A percentile compares a stretch with the other conserved stretches of the same genome.
phyloP scores from a whole-genome alignment of 2,797 vertebrate genomes.

The Xenops minutus region DNA sequence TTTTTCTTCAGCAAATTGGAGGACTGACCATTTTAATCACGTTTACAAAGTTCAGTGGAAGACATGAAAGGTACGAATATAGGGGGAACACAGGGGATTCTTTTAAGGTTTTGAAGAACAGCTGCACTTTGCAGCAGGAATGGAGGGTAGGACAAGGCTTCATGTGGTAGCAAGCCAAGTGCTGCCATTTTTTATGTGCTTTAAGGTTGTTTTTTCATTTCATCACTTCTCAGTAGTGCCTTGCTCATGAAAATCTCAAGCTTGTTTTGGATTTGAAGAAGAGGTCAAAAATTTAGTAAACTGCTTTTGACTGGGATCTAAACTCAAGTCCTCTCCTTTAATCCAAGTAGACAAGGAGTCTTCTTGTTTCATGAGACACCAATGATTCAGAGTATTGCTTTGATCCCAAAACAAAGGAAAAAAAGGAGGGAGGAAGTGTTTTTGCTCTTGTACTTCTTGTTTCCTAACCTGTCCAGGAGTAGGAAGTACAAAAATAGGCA shows the following conservation, averaged over 20 bases:
- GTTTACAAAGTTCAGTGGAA: neutral
- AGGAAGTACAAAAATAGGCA: neutral
- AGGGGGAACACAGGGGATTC: neutral
- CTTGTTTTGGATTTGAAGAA: neutral
- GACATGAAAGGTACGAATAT: neutral
- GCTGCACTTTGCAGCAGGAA: neutral
- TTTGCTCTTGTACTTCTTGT: neutral
- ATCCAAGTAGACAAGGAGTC: fast-evolving
- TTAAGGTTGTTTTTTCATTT: neutral
- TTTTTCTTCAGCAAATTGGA: neutral
- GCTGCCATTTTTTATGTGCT: neutral
- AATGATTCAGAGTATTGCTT: neutral
- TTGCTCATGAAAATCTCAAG: neutral
- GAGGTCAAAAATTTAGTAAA: neutral
- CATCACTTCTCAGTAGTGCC: neutral
- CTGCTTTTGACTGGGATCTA: neutral
- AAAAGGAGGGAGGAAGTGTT: neutral
- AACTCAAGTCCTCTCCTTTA: neutral
- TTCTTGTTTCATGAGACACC: neutral
- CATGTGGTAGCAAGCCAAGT: neutral
- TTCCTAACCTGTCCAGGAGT: neutral
- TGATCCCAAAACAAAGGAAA: neutral
- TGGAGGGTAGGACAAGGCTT: neutral
- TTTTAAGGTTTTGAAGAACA: neutral
- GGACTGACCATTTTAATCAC: neutral